Evolutionary conservation across 2,113 vertebrate genomes (phyloP), one percentile per base, ranked within the genome.

Genomic region (Epinephelus moara): DNA sequence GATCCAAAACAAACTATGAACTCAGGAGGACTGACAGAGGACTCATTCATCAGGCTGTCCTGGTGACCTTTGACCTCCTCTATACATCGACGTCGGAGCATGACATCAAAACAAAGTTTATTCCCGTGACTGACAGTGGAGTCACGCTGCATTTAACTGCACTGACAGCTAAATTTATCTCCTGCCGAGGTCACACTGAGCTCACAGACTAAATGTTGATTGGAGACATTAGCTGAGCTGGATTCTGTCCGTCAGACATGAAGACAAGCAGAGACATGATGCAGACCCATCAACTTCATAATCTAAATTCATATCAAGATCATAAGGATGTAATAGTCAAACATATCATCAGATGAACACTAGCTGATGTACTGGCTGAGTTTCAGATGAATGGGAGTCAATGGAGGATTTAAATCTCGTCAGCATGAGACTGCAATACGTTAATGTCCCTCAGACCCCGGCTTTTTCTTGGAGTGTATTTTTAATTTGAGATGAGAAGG

Each of bases 61-160:
- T 1, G 57, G 11, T 69, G 85, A 83, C 85, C 76, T 80, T 15
- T 70, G 70, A 90, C 82, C 85, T 13, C 19, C 11, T 42, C 27
- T 0, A n/a, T 40, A 56, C 4, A 77, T 76, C 77, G 80, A 0
- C 23, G 57, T 1, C 0, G 15, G 25, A 17, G 56, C 52, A 67
- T 57, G 52, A 59, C 78, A 69, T 64, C 71, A 17, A 83, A 74
- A 80, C 80, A 86, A 69, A 69, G 71, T 81, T 53, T 27, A 73
- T 25, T 81, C 68, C 68, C 1, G 42, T 45, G 76, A 74, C 79
- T 37, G 79, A 61, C 71, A 25, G 88, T 8, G 4, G 2, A 55
- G 82, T 73, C 79, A 62, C 66, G 61, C 78, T 30, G 50, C 66
- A 3, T 81, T 69, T 71, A 15, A 4, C 70, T 5, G 42, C 49